Percentiles rank a stretch among this genome's conserved stretches.
Evolutionary conservation across 2,797 vertebrate species (phyloP).

Genomic region (Australoheros facetus): DNA sequence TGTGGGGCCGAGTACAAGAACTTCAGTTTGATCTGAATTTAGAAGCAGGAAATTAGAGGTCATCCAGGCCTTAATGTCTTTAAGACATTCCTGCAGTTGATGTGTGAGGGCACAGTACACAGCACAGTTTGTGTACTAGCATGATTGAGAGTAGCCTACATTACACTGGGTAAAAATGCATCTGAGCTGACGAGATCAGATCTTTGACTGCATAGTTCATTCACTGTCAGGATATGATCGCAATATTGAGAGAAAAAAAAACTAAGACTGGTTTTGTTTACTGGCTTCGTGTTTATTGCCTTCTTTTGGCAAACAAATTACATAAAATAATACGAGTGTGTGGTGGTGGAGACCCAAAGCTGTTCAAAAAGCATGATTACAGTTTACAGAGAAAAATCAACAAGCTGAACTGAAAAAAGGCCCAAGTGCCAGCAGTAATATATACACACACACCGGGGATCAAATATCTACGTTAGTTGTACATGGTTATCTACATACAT

Average conservation of each 20-base stretch:
- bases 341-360: not conserved
- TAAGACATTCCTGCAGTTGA: too few species aligned
- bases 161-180: not conserved
- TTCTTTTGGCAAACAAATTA: not conserved
- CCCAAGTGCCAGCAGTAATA: not conserved
- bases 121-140: not conserved
- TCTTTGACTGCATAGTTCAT: not conserved
- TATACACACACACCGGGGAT: not conserved
- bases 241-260: not conserved
- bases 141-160: not conserved
- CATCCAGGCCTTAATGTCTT: too few species aligned
- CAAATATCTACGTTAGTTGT: not conserved
- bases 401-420: not conserved
- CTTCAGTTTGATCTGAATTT: too few species aligned
- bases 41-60: too few species aligned
- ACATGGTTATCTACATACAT: not conserved
- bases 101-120: too few species aligned
- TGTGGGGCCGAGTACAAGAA: too few species aligned
- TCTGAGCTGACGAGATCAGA: not conserved
- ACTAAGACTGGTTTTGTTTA: not conserved
- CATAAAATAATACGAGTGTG: not conserved
- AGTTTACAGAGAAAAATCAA: not conserved
- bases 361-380: not conserved
- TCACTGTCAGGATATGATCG: not conserved
- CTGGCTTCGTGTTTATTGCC: fast-evolving